A percentile compares a stretch with the other conserved stretches of the same genome.
These are phyloP conservation scores for Epinephelus coioides DNA, from an alignment of 2,797 vertebrate species.

Conservation along the genomic window DNA sequence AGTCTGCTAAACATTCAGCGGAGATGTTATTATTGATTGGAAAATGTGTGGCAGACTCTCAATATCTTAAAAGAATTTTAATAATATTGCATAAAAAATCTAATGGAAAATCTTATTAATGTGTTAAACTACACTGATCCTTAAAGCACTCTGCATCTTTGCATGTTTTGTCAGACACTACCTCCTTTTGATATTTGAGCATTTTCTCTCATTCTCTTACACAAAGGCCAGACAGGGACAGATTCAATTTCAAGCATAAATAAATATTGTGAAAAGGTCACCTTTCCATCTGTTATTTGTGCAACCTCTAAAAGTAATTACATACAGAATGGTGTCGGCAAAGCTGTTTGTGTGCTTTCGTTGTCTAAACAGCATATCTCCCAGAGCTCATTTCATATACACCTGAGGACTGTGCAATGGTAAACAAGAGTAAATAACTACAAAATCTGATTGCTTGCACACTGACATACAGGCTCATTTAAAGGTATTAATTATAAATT, in stretches of 20 bases:
- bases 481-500: conserved; percentile 36
- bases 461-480: conserved; percentile 39
- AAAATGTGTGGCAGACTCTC: conserved; percentile 7
- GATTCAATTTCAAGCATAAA: conserved; percentile 85
- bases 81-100: conserved; percentile 1
- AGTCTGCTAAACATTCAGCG: conserved; percentile 7
- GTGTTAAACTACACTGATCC: neutral
- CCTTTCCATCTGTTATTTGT: conserved; percentile 86
- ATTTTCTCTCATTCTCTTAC: conserved; percentile 64
- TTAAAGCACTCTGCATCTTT: conserved; percentile 15
- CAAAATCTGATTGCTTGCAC: conserved; percentile 33
- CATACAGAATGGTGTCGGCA: conserved; percentile 78
- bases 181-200: conserved; percentile 72
- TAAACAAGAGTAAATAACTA: conserved; percentile 66
- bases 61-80: neutral
- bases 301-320: conserved; percentile 86
- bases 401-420: conserved; percentile 66
- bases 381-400: conserved; percentile 76
- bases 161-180: conserved; percentile 47
- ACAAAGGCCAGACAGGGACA: conserved; percentile 79
- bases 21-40: conserved; percentile 4
- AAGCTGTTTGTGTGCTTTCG: conserved; percentile 75
- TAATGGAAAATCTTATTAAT: conserved; percentile 8
- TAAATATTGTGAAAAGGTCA: conserved; percentile 86
- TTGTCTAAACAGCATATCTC: conserved; percentile 80